These are phyloP conservation scores for Aleiodes leptofemur DNA, from an alignment of 2,888 invertebrate genomes.

Conservation along the genomic window DNA sequence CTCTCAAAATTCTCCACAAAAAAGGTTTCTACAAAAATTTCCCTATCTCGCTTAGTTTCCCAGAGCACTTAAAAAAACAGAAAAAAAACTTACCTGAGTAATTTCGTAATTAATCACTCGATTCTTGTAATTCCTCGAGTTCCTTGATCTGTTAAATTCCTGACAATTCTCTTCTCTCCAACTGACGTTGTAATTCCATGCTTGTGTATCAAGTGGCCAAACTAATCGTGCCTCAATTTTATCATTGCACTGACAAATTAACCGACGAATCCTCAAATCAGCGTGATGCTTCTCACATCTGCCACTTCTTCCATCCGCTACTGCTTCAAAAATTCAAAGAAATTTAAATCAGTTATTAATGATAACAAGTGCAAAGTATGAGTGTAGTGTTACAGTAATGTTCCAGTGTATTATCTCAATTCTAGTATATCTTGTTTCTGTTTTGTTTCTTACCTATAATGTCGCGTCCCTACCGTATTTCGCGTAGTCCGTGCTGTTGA, in stretches of 20 bases:
- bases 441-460: slow-evolving; percentile 50
- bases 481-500: slow-evolving; percentile 81
- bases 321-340: slow-evolving; percentile 59
- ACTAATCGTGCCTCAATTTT: slow-evolving; percentile 61
- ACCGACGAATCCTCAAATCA: slow-evolving; percentile 61
- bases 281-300: slow-evolving; percentile 62
- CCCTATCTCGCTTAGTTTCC: too few relatives aligned
- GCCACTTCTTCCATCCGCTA: slow-evolving; percentile 59
- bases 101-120: slow-evolving; percentile 38
- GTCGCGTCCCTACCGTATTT: slow-evolving; percentile 64
- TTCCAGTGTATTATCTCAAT: not conserved
- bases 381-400: not conserved
- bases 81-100: slow-evolving; percentile 47
- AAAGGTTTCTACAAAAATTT: too few relatives aligned
- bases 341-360: slow-evolving; percentile 38
- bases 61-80: slow-evolving; percentile 35
- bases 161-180: slow-evolving; percentile 62
- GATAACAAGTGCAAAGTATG: not conserved
- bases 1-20: slow-evolving; percentile 6
- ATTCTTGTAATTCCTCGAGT: slow-evolving; percentile 25
- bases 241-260: slow-evolving; percentile 62
- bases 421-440: not conserved
- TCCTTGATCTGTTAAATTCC: slow-evolving; percentile 1
- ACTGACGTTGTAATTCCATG: slow-evolving; percentile 61
- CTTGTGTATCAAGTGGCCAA: slow-evolving; percentile 60